Evolutionary conservation across 1,140 invertebrate genomes (phyloP), one percentile per base, ranked within the genome.

Genomic region (Drosophila pectinifera): DNA sequence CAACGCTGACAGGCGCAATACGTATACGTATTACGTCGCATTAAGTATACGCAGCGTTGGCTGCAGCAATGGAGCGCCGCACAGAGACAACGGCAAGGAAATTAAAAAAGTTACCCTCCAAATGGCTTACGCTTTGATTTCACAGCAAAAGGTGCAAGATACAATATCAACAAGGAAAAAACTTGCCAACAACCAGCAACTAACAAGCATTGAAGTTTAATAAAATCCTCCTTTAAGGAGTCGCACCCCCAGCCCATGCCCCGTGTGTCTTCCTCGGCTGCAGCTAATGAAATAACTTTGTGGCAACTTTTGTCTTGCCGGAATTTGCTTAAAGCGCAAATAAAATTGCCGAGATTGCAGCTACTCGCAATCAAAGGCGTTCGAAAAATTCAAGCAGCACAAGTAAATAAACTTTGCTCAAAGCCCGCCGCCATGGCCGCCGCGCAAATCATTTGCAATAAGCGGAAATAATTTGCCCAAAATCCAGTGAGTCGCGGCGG

Each of bases 241-340:
- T 22, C 38, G 24, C 5, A 10, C 2, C 16, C 22, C 18, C 26
- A 6, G 7, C 8, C 39, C 22, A n/a, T 14, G 4, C 26, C 4
- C 7, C 18, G 13, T 53, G 49, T 53, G 28, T 34, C 34, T 14
- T 54, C 10, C 14, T 64, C 34, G 48, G 48, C 36, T 62, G 57
- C 72, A 75, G 73, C 73, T 76, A 76, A 76, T 76, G 73, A 76
- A 76, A 76, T 76, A 76, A 76, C 73, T 76, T 76, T 76, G 73
- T 67, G 73, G 73, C 73, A 76, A 76, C 73, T 76, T 74, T 74
- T 76, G 61, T 61, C 53, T 67, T 58, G 61, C 72, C 46, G 53
- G 61, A 76, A 76, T 76, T 75, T 67, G 73, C 61, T 76, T 76
- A 76, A 76, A 76, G 73, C 72, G 54, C 73, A 76, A 76, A 76